Evolutionary conservation across 2,888 invertebrate species (phyloP), one percentile per base, ranked within the genome.

Genomic region (Temnothorax ravouxi): DNA sequence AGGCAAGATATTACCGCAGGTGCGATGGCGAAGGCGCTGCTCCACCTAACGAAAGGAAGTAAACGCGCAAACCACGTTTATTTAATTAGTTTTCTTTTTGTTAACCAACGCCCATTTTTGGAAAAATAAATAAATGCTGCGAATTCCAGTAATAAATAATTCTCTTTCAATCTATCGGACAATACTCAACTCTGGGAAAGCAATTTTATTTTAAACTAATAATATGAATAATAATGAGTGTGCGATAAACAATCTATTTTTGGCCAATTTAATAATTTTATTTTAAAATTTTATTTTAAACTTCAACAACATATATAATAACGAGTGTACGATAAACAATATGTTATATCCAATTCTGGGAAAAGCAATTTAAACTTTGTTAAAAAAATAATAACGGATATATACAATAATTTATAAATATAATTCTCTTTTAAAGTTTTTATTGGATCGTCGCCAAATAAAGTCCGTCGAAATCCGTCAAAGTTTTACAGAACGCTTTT

Each of bases 1-100:
- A 97, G 90, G 66, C 96, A 95, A 2, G 97, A 96, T 85, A 97
- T 96, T 25, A 95, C 95, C 77, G 96, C 95, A 1, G 97, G 97
- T 21, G 96, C 95, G 61, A 97, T 95, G 15, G 97, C 96, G 91
- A 96, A 97, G 0, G 96, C 95, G 21, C 96, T 96, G 85, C 96
- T 96, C 97, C 97, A 97, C 8, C 95, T 80, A 3, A 29, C 29
- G 38, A 5, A n/a, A 29, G 11, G 18, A 3, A 13, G 6, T 18
- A 4, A 29, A 47, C 13, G 44, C 9, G n/a, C 38, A 9, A 21
- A 9, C 38, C n/a, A n/a, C 3, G 34, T 18, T 56, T 56, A 21
- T 18, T 56, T 56, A 15, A 47, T 50, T 34, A 34, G 1, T 29
- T 34, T 18, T 18, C 3, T 13, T 38, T 62, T 21, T 21, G 9